Evolutionary conservation across 2,888 invertebrate species (phyloP).

Genomic region (Conops quadrifasciatus): DNA sequence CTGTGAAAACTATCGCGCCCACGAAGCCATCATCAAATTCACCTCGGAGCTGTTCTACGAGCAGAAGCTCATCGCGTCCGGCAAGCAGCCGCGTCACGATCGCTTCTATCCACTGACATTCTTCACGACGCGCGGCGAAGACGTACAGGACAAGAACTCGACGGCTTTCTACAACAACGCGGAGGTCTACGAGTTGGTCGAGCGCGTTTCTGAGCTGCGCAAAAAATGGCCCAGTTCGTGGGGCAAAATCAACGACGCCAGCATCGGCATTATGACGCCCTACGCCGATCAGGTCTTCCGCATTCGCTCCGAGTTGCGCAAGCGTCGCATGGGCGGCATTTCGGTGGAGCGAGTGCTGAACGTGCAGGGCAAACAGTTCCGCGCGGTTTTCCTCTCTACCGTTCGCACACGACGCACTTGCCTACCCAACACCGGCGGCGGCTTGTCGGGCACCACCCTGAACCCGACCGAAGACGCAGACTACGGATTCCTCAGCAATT

Average conservation of each 20-base stretch:
- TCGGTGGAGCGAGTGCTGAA: slow-evolving; percentile 85
- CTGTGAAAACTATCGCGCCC: slow-evolving; percentile 84
- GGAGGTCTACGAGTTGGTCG: slow-evolving; percentile 83
- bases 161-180: slow-evolving; percentile 85
- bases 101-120: slow-evolving; percentile 79
- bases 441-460: slow-evolving; percentile 46
- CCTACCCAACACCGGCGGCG: slow-evolving; percentile 54
- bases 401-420: slow-evolving; percentile 78
- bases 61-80: slow-evolving; percentile 77
- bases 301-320: slow-evolving; percentile 79
- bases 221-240: slow-evolving; percentile 78
- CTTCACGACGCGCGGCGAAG: slow-evolving; percentile 81
- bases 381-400: slow-evolving; percentile 82
- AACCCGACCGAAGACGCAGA: slow-evolving; percentile 71
- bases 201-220: slow-evolving; percentile 76
- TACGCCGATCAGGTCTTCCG: slow-evolving; percentile 82
- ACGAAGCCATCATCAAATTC: slow-evolving; percentile 81
- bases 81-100: slow-evolving; percentile 75
- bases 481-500: slow-evolving; percentile 84
- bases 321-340: slow-evolving; percentile 76
- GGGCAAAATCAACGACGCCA: slow-evolving; percentile 79
- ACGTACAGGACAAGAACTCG: slow-evolving; percentile 79
- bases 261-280: slow-evolving; percentile 85
- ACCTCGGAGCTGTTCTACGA: slow-evolving; percentile 85
- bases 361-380: slow-evolving; percentile 88